Evolutionary conservation across 2,888 invertebrate species (phyloP).

Genomic region (Perithous albicinctus): DNA sequence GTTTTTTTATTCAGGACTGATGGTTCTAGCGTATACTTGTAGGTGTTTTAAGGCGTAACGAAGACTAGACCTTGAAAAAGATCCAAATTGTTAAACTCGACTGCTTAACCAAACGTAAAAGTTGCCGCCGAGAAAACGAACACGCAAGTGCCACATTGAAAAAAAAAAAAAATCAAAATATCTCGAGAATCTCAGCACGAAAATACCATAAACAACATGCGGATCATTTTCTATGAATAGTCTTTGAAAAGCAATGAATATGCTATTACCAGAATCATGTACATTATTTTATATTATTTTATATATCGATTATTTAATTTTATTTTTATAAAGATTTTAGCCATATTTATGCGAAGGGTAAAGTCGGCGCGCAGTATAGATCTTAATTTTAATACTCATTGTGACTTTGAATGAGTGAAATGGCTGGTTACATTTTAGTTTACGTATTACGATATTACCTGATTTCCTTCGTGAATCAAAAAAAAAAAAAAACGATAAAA

Average conservation of each 20-base stretch:
- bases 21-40: constrained; percentile 83
- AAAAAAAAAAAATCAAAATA: too few relatives aligned
- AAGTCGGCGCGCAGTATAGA: constrained; percentile 43
- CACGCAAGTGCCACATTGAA: background rate
- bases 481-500: constrained; percentile 19
- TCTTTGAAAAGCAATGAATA: constrained; percentile 68
- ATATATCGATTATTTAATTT: constrained; percentile 81
- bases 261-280: constrained; percentile 75
- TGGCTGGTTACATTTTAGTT: constrained; percentile 75
- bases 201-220: constrained; percentile 25
- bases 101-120: background rate
- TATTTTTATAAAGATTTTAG: constrained; percentile 77
- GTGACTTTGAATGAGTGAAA: constrained; percentile 70
- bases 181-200: background rate
- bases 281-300: constrained; percentile 80
- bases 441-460: constrained; percentile 71
- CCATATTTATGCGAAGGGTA: constrained; percentile 71
- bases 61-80: constrained; percentile 73
- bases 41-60: constrained; percentile 74
- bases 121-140: background rate
- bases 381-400: constrained; percentile 76
- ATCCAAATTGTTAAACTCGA: constrained; percentile 31
- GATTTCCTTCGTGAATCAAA: constrained; percentile 67
- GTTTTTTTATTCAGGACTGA: constrained; percentile 80
- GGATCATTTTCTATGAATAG: constrained; percentile 63